Conservation (phyloP, 1,140 invertebrate genomes). For the Myzus persicae region DNA sequence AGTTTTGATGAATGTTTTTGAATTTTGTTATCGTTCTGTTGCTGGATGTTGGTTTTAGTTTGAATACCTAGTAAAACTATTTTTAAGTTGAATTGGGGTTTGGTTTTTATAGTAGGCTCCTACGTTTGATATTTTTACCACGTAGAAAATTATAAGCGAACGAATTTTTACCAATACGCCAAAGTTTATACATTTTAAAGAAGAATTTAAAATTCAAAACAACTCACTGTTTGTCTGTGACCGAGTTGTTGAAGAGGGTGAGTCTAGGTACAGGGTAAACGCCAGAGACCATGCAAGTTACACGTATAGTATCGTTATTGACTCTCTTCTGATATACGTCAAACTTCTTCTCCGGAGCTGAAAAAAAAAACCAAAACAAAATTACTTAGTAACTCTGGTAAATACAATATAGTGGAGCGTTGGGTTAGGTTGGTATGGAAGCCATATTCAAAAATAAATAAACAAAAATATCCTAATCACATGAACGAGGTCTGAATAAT, state of each 20-base stretch:
- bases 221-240: constrained; percentile 54
- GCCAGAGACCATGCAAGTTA: constrained; percentile 68
- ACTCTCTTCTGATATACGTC: constrained; percentile 66
- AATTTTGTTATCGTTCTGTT: not conserved
- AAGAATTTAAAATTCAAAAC: not conserved
- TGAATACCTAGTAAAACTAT: not conserved
- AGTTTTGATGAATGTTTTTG: not conserved
- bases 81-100: not conserved
- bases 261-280: constrained; percentile 69
- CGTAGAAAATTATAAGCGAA: not conserved
- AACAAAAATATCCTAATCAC: constrained; percentile 38
- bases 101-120: not conserved
- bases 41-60: not conserved
- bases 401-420: not conserved
- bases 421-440: too few relatives aligned
- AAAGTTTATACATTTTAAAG: not conserved
- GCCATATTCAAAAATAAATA: constrained; percentile 19
- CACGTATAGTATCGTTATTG: constrained; percentile 66
- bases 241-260: constrained; percentile 63
- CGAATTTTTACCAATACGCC: not conserved
- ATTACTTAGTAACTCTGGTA: too few relatives aligned
- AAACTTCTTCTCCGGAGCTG: constrained; percentile 68
- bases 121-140: not conserved
- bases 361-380: constrained; percentile 60
- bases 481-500: constrained; percentile 49